A percentile compares a stretch with the other conserved stretches of the same genome.
phyloP scores from a whole-genome alignment of 1,140 invertebrate species.

The Brachionus calyciflorus region DNA sequence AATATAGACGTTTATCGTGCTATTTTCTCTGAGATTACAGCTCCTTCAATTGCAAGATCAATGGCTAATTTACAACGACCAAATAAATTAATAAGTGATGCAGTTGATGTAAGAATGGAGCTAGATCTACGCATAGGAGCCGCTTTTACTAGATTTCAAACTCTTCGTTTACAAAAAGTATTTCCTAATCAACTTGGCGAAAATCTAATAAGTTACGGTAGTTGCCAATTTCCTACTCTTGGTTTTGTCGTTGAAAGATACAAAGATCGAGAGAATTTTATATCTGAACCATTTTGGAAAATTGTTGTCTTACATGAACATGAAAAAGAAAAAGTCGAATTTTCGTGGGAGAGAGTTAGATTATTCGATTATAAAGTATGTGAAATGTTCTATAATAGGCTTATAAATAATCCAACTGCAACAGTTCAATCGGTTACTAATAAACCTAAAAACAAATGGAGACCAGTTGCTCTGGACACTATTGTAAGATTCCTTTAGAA shows the following conservation, averaged over 20 bases:
- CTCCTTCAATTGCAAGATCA: slow-evolving; percentile 71
- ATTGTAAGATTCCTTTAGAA: slow-evolving; percentile 71
- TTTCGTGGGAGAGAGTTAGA: slow-evolving; percentile 3
- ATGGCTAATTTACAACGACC: slow-evolving; percentile 74
- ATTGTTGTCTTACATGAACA: slow-evolving; percentile 63
- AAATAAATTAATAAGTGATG: slow-evolving; percentile 80
- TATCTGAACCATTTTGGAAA: slow-evolving; percentile 88
- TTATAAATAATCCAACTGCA: slow-evolving; percentile 68
- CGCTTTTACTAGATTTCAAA: slow-evolving; percentile 97
- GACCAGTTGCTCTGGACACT: slow-evolving; percentile 89
- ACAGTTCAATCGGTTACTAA: slow-evolving; percentile 76
- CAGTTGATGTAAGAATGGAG: slow-evolving; percentile 89
- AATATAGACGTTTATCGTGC: slow-evolving; percentile 77
- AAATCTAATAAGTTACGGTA: slow-evolving; percentile 90
- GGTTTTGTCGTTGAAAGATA: slow-evolving; percentile 95
- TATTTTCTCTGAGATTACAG: slow-evolving; percentile 95
- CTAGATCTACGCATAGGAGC: slow-evolving; percentile 95
- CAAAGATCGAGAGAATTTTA: slow-evolving; percentile 81
- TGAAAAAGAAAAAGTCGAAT: slow-evolving; percentile 34
- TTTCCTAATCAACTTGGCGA: slow-evolving; percentile 72
- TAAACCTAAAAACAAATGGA: slow-evolving; percentile 92
- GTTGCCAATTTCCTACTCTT: slow-evolving; percentile 93
- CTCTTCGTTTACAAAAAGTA: slow-evolving; percentile 77
- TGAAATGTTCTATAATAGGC: slow-evolving; percentile 73
- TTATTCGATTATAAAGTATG: slow-evolving; percentile 83